Evolutionary conservation across 2,797 vertebrate species (phyloP), one percentile per base, ranked within the genome.

Genomic region (Squalus acanthias): DNA sequence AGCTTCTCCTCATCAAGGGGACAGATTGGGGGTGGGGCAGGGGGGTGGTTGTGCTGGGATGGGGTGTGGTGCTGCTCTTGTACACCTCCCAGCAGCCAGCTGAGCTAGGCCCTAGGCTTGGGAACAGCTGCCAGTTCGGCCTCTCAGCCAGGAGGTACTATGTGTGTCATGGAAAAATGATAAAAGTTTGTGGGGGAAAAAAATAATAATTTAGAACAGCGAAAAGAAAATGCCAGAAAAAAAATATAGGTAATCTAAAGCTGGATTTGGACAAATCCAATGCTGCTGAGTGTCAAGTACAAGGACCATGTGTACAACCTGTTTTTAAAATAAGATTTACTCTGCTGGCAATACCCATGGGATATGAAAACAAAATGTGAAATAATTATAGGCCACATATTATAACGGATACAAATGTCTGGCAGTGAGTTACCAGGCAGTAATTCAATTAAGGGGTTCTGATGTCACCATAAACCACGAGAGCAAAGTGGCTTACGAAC

Each of bases 291-390:
- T 93, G 91, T 39, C 60, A 22, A 93, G 63, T 67, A 20, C 91
- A 67, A 20, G 33, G 91, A 93, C 65, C 33, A 9, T 22, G 29
- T 22, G 63, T 24, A 46, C n/a, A 69, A 69, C 63, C 91, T 46
- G 63, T 22, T 69, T 46, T 69, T 39, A 22, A 46, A 69, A 46
- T 92, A n/a, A 39, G 63, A 67, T 24, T 93, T 67, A 93, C 57
- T 60, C 53, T n/a, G 10, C 29, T 91, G 57, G 15, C 22, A 69
- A 93, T 93, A 67, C 91, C 91, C 91, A 93, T 69, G 69, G n/a
- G 63, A 93, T 69, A 39, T 69, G n/a, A 33, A 69, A 93, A 69
- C 91, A 93, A 93, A 93, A 67, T 93, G n/a, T 93, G 65, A 93
- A 93, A 93, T 93, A 69, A 93, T 93, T 93, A 93, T 69, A 69